Evolutionary conservation across 2,797 vertebrate species (phyloP).

Genomic region (Tympanoctomys barrerae): DNA sequence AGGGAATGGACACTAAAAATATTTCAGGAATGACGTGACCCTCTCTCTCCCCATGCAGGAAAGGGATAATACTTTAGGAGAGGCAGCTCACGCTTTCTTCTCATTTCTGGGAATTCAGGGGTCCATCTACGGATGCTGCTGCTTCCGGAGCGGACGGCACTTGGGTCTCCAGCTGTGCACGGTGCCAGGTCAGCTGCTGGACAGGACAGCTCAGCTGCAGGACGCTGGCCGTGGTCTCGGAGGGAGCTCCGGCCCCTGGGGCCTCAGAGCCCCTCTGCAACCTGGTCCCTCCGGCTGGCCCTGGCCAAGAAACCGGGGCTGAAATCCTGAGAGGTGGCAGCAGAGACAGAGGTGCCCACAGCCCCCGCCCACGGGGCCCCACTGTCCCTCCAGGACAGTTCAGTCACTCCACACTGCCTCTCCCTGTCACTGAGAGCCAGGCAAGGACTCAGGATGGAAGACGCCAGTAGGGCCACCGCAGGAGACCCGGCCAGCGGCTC

Average conservation of each 20-base stretch:
- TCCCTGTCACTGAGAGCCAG: constrained; percentile 75
- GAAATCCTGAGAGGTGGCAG: constrained; percentile 69
- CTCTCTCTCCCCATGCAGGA: constrained; percentile 80
- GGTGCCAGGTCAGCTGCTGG: constrained; percentile 83
- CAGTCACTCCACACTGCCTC: constrained; percentile 51
- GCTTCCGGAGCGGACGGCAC: constrained; percentile 85
- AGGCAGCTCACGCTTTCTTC: constrained; percentile 85
- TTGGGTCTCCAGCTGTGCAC: constrained; percentile 82
- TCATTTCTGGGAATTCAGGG: constrained; percentile 81
- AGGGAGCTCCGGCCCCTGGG: constrained; percentile 81
- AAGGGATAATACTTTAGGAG: constrained; percentile 72
- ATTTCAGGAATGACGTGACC: constrained; percentile 84
- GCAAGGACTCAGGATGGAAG: constrained; percentile 81
- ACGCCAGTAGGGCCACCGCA: neutral
- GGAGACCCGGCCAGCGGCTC: neutral
- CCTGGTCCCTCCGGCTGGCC: constrained; percentile 39
- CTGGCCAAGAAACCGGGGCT: constrained; percentile 63
- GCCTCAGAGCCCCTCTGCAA: constrained; percentile 67
- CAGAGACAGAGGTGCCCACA: neutral
- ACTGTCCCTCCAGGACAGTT: constrained; percentile 52
- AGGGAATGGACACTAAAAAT: constrained; percentile 81
- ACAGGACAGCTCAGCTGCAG: constrained; percentile 73
- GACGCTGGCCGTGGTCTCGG: constrained; percentile 76
- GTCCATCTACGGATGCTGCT: constrained; percentile 82
- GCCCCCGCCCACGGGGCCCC: neutral